phyloP scores from a whole-genome alignment of 2,113 vertebrate genomes.

The Callopanchax toddi region DNA sequence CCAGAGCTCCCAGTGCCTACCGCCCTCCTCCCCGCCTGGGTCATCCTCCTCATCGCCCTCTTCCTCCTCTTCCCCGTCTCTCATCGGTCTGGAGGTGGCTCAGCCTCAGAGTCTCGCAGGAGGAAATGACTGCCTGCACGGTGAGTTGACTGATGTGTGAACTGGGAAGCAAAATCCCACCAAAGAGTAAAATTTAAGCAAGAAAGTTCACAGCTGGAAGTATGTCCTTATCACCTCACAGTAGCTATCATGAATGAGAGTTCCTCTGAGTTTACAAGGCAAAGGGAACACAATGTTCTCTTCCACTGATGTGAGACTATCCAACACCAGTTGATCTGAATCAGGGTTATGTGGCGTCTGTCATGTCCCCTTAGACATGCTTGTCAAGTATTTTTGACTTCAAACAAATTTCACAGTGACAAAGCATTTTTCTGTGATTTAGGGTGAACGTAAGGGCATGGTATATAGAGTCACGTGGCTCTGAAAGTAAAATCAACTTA shows the following conservation, averaged over 20 bases:
- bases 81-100: constrained; percentile 80
- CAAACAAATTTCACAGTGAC: constrained; percentile 34
- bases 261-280: constrained; percentile 30
- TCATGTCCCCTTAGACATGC: constrained; percentile 46
- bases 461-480: constrained; percentile 39
- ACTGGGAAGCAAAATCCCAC: too few species aligned
- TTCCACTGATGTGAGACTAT: constrained; percentile 17
- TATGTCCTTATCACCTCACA: constrained; percentile 35
- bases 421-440: constrained; percentile 40
- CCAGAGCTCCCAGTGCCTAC: constrained; percentile 84
- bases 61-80: constrained; percentile 74
- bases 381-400: constrained; percentile 29
- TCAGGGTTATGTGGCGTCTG: constrained; percentile 48
- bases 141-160: constrained; percentile 64
- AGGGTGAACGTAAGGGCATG: constrained; percentile 37
- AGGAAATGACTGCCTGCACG: constrained; percentile 74
- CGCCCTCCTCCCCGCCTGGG: constrained; percentile 75
- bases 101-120: constrained; percentile 70
- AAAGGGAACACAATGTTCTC: constrained; percentile 43
- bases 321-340: constrained; percentile 31
- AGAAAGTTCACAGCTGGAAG: constrained; percentile 19
- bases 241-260: constrained; percentile 14
- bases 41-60: constrained; percentile 76
- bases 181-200: not conserved
- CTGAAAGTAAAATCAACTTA: constrained; percentile 28